Evolutionary conservation across 2,888 invertebrate genomes (phyloP), one percentile per base, ranked within the genome.

Genomic region (Choreutis nemorana): DNA sequence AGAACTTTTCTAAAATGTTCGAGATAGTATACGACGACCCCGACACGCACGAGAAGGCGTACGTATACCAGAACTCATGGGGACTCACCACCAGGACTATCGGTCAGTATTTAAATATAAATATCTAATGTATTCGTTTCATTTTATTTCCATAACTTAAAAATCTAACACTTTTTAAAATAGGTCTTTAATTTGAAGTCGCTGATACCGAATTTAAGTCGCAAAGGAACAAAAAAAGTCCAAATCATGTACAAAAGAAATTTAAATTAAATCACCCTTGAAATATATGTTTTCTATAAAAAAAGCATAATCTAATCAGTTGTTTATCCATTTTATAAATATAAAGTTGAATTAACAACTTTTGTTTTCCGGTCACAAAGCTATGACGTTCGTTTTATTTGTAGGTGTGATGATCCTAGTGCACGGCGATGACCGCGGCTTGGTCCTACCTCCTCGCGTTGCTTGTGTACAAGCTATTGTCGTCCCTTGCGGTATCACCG

Each of bases 1-100:
- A 99, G 73, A 99, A 99, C 78, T 99, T 99, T 77, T 95, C 97
- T 0, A 96, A 94, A 75, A 99, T 99, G 97, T 99, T 99, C 71
- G 96, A 98, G 45, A 95, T 99, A 32, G 85, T 90, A 6, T 95
- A 87, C 55, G 97, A 98, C 62, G 92, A 97, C 59, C 95, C 95
- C 0, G 91, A 91, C 47, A 92, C 92, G 0, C 90, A 92, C 42
- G 89, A 91, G 52, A 92, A 91, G 62, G 85, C 89, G 44, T 93
- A 84, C 57, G 96, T 94, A 2, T 96, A 86, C 71, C 99, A 99
- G 68, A 99, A 99, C 73, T 98, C 97, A 0, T 99, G 98, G 98
- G 99, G 98, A 2, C 55, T 99, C 27, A 98, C 98, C 0, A 99
- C 99, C 0, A 85, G 98, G 43, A 95, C 97, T 3, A 97, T 99